Evolutionary conservation across 2,113 vertebrate species (phyloP).

Genomic region (Pipa parva): DNA sequence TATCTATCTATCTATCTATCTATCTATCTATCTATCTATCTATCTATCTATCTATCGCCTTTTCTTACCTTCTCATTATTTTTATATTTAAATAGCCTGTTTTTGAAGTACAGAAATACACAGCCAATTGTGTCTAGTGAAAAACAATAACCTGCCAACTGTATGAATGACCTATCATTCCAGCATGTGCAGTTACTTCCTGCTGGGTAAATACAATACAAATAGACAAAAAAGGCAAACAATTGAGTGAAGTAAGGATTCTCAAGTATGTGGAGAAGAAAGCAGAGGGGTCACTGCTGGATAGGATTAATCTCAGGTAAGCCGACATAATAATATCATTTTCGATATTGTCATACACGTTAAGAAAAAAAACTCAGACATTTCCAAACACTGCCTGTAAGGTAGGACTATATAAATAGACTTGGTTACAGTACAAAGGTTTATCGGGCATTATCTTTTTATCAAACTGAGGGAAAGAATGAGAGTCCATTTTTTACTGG

Average conservation of each 20-base stretch:
- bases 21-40: too few relatives aligned
- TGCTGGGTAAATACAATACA: slow-evolving; percentile 26
- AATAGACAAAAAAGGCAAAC: background rate
- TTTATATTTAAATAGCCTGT: too few relatives aligned
- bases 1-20: too few relatives aligned
- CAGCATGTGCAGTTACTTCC: slow-evolving; percentile 8
- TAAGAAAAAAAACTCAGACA: slow-evolving; percentile 58
- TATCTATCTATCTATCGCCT: background rate
- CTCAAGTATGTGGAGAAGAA: slow-evolving; percentile 59
- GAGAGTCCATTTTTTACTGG: slow-evolving; percentile 63
- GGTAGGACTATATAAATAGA: slow-evolving; percentile 64
- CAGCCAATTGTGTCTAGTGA: slow-evolving; percentile 26
- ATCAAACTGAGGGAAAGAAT: slow-evolving; percentile 52
- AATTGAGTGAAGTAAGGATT: slow-evolving; percentile 57
- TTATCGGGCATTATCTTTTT: slow-evolving; percentile 62
- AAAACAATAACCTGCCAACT: slow-evolving; percentile 18
- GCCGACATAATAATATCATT: slow-evolving; percentile 55
- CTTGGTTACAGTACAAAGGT: slow-evolving; percentile 60
- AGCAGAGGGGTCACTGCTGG: slow-evolving; percentile 59
- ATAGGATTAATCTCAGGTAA: slow-evolving; percentile 59
- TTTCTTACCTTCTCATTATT: background rate
- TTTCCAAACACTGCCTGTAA: slow-evolving; percentile 61
- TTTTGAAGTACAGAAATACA: too few relatives aligned
- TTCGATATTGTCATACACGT: slow-evolving; percentile 62
- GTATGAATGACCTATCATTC: slow-evolving; percentile 13